Conservation (phyloP, 2,113 vertebrate genomes). For the Catharus bicknelli region DNA sequence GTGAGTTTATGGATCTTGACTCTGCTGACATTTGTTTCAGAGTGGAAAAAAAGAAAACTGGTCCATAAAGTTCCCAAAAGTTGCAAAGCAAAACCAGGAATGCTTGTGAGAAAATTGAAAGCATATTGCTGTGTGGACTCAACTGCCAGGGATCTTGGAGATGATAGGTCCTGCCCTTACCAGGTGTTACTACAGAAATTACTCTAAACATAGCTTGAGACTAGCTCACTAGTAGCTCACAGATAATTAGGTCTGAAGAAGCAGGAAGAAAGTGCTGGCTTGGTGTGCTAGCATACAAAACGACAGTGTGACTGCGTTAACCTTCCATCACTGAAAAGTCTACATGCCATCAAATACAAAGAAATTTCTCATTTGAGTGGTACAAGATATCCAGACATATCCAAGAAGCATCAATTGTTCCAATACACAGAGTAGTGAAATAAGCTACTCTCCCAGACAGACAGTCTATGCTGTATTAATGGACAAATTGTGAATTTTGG, state of each 20-base stretch:
- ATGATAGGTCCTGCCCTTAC: background rate
- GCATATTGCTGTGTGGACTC: background rate
- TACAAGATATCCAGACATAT: background rate
- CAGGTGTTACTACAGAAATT: slow-evolving; percentile 5
- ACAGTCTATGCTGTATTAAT: background rate
- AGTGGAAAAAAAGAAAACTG: slow-evolving; percentile 16
- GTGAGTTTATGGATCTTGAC: slow-evolving; percentile 47
- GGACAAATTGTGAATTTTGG: background rate
- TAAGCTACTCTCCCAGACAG: background rate
- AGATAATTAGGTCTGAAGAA: slow-evolving; percentile 6
- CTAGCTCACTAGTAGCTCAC: background rate
- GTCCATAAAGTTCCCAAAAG: slow-evolving; percentile 28
- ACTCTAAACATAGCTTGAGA: background rate
- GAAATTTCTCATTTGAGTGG: background rate
- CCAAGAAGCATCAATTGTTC: background rate
- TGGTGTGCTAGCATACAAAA: background rate
- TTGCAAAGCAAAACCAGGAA: slow-evolving; percentile 46
- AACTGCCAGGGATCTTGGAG: background rate
- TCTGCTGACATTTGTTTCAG: slow-evolving; percentile 26
- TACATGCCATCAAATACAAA: background rate
- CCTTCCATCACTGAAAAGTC: background rate
- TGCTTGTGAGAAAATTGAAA: slow-evolving; percentile 9
- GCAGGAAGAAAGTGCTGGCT: background rate
- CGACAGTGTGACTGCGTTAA: background rate
- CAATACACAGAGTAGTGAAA: background rate